These are phyloP conservation scores for Idaea dimidiata DNA, from an alignment of 2,888 invertebrate species.

Conservation along the genomic window DNA sequence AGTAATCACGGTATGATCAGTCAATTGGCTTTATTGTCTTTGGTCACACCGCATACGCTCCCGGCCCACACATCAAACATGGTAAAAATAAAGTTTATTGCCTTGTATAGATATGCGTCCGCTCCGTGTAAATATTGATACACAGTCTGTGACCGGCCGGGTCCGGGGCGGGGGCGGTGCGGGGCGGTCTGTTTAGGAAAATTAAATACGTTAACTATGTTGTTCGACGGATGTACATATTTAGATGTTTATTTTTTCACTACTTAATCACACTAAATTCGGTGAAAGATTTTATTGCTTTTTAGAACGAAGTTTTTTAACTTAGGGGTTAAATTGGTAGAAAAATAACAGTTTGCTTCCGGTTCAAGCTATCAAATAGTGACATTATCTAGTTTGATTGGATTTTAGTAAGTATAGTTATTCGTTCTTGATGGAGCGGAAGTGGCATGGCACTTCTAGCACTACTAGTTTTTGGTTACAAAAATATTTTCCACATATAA, in stretches of 20 bases:
- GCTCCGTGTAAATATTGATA: conserved; percentile 24
- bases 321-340: too few relatives aligned
- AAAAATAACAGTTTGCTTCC: too few relatives aligned
- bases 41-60: background rate
- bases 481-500: too few relatives aligned
- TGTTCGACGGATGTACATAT: background rate
- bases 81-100: conserved; percentile 62
- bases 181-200: background rate
- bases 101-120: conserved; percentile 48
- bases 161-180: background rate
- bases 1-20: too few relatives aligned
- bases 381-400: too few relatives aligned
- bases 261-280: background rate
- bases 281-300: background rate
- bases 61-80: conserved; percentile 1
- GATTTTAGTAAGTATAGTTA: too few relatives aligned
- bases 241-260: background rate
- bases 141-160: conserved; percentile 2
- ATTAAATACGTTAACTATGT: background rate
- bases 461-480: too few relatives aligned
- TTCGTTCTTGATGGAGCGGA: too few relatives aligned
- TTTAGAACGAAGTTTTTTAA: background rate
- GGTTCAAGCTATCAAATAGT: too few relatives aligned
- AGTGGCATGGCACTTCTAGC: too few relatives aligned
- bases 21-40: too few relatives aligned